Conservation (phyloP, 2,888 invertebrate genomes). For the Aplocera efformata region DNA sequence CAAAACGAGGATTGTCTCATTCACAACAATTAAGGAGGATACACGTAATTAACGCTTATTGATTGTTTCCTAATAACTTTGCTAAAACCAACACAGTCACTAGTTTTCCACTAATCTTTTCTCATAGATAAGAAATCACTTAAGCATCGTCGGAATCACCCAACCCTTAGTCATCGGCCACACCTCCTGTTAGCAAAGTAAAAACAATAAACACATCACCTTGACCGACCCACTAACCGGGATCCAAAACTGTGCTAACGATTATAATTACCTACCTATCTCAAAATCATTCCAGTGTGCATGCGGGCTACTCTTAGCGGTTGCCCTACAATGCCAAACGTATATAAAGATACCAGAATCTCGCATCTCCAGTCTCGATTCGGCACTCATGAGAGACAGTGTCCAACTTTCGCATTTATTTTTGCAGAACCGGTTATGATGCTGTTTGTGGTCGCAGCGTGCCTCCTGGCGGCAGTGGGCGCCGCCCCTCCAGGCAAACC, state of each 20-base stretch:
- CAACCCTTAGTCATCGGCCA: slow-evolving; percentile 30
- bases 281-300: slow-evolving; percentile 55
- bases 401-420: slow-evolving; percentile 50
- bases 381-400: slow-evolving; percentile 57
- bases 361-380: slow-evolving; percentile 60
- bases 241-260: slow-evolving; percentile 69
- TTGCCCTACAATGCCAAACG: slow-evolving; percentile 69
- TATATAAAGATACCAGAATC: slow-evolving; percentile 68
- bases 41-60: too few relatives aligned
- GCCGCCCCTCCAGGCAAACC: slow-evolving; percentile 66
- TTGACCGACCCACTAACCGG: slow-evolving; percentile 70
- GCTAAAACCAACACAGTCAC: not conserved
- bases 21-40: too few relatives aligned
- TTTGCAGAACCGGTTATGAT: slow-evolving; percentile 66
- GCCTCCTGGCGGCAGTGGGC: slow-evolving; percentile 39
- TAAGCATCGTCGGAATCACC: slow-evolving; percentile 10
- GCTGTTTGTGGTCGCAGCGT: slow-evolving; percentile 50
- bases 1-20: too few relatives aligned
- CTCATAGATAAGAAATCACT: slow-evolving; percentile 15
- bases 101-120: slow-evolving; percentile 10
- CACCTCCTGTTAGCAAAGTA: slow-evolving; percentile 43
- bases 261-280: slow-evolving; percentile 55
- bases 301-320: slow-evolving; percentile 71
- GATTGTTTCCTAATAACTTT: too few relatives aligned
- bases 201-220: slow-evolving; percentile 61